These are phyloP conservation scores for Cladopsammia gracilis DNA, from an alignment of 64 coral and sea anemone genomes.

Conservation along the genomic window DNA sequence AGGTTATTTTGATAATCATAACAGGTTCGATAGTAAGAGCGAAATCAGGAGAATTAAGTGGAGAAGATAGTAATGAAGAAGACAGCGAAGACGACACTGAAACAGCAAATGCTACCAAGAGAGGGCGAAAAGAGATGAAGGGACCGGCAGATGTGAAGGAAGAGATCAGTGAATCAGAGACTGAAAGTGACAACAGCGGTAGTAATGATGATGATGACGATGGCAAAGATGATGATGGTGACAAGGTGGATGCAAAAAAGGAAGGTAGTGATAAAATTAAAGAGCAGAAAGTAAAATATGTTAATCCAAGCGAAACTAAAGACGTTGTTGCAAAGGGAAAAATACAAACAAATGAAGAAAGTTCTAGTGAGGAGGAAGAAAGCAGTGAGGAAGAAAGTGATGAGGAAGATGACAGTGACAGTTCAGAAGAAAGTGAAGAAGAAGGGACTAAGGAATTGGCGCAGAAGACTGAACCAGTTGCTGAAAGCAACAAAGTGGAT, in stretches of 20 bases:
- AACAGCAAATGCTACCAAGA: conserved; percentile 16
- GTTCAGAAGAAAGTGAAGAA: conserved; percentile 21
- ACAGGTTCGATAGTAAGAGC: background rate
- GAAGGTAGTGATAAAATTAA: conserved; percentile 36
- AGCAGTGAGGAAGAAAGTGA: conserved; percentile 70
- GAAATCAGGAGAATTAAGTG: background rate
- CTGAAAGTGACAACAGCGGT: conserved; percentile 73
- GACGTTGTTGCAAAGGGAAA: background rate
- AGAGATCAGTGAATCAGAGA: too few relatives aligned
- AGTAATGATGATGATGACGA: conserved; percentile 67
- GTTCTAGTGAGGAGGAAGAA: conserved; percentile 42
- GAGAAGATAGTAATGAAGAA: conserved; percentile 11
- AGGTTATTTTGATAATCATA: too few relatives aligned
- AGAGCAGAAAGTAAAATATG: conserved; percentile 31
- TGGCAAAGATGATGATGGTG: conserved; percentile 34
- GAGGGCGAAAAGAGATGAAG: background rate
- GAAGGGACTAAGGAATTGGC: too few relatives aligned
- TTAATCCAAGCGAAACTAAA: background rate
- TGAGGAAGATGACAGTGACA: conserved; percentile 58
- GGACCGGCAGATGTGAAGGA: background rate
- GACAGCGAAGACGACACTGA: conserved; percentile 41
- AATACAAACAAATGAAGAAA: conserved; percentile 16
- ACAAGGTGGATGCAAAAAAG: background rate
- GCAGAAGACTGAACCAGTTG: too few relatives aligned
- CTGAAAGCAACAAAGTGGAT: too few relatives aligned